These are phyloP conservation scores for Limosa lapponica DNA, from an alignment of 2,797 vertebrate genomes.

Conservation along the genomic window DNA sequence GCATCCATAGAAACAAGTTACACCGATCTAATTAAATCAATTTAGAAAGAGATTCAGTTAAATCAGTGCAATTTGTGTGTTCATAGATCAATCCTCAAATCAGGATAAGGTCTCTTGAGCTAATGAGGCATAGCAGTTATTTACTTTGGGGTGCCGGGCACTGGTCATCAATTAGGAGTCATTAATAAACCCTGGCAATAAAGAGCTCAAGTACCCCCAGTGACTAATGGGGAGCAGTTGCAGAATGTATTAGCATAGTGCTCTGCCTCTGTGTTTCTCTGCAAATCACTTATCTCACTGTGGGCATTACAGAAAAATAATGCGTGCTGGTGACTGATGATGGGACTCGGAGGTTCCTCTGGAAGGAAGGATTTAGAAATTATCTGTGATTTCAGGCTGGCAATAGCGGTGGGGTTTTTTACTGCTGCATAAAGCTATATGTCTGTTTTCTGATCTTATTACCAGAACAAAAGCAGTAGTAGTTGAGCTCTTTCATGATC, in stretches of 20 bases:
- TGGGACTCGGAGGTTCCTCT: constrained; percentile 12
- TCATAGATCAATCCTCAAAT: constrained; percentile 56
- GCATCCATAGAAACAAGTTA: constrained; percentile 35
- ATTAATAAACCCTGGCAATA: constrained; percentile 67
- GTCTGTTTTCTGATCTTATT: neutral
- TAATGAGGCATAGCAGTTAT: constrained; percentile 63
- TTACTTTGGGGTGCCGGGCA: constrained; percentile 65
- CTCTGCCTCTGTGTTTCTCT: constrained; percentile 53
- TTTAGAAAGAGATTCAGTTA: constrained; percentile 47
- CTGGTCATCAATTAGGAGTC: constrained; percentile 57
- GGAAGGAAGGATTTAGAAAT: neutral
- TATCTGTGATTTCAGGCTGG: neutral
- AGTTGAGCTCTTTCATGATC: neutral
- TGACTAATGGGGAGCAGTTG: constrained; percentile 63
- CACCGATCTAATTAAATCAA: constrained; percentile 47
- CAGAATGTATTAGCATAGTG: constrained; percentile 43
- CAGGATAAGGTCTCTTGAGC: constrained; percentile 50
- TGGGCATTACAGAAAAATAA: neutral
- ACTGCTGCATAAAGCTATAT: neutral
- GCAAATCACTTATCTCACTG: constrained; percentile 43
- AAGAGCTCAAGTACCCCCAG: constrained; percentile 43
- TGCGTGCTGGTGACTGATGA: neutral
- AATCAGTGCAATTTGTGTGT: constrained; percentile 58
- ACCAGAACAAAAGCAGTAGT: neutral
- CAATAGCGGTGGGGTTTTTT: neutral